These are phyloP conservation scores for Typhlichthys eigenmanni DNA, from an alignment of 2,797 vertebrate genomes.

Conservation along the genomic window DNA sequence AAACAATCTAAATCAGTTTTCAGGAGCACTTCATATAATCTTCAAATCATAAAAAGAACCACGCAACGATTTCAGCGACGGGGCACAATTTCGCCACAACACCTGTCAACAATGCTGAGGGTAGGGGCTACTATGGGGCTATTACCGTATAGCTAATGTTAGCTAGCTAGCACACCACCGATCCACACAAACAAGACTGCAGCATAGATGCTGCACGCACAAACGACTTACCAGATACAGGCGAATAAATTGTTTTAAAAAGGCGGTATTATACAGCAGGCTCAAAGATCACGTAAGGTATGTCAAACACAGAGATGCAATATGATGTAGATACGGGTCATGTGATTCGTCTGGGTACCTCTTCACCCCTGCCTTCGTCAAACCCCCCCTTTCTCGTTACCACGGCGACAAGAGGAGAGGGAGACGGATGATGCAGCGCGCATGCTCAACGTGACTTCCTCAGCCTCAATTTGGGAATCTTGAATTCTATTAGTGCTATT, in stretches of 20 bases:
- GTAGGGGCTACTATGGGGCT: conserved; percentile 18
- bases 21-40: too few species aligned
- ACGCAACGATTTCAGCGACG: too few species aligned
- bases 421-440: conserved; percentile 77
- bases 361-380: conserved; percentile 50
- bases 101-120: conserved; percentile 5
- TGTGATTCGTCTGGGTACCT: conserved; percentile 65
- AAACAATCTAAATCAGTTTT: too few species aligned
- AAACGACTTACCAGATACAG: conserved; percentile 56
- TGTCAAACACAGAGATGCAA: conserved; percentile 31
- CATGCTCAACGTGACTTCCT: conserved; percentile 64
- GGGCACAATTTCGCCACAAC: too few species aligned
- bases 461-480: conserved; percentile 21
- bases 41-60: too few species aligned
- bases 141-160: conserved; percentile 21
- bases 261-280: background rate
- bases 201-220: conserved; percentile 3
- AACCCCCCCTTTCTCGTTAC: conserved; percentile 66
- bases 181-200: background rate
- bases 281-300: conserved; percentile 16
- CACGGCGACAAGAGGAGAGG: conserved; percentile 76
- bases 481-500: conserved; percentile 35
- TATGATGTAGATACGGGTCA: conserved; percentile 47
- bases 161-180: conserved; percentile 26
- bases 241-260: background rate